Evolutionary conservation across 2,113 vertebrate species (phyloP), one percentile per base, ranked within the genome.

Genomic region (Hippocampus abdominalis): DNA sequence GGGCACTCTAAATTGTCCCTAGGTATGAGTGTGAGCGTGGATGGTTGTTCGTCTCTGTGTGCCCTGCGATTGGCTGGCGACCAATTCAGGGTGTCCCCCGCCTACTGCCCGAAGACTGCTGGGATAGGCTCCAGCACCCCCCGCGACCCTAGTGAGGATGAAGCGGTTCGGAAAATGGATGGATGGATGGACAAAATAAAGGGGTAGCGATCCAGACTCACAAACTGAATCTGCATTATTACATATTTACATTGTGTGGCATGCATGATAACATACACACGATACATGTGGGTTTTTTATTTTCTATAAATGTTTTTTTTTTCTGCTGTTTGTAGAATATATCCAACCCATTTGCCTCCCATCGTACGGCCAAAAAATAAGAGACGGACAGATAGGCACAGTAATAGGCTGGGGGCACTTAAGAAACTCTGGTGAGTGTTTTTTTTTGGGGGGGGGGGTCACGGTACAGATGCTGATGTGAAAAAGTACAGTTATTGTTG

Each of bases 401-500:
- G 94, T 96, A 18, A 96, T 95, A 0, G 95, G 95, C 66, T 96
- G 94, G 95, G 95, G 95, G 54, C 96, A 95, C 64, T 93, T 94
- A 0, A 92, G 93, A 68, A 95, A 95, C 76, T 94, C 95, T 0
- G 94, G 95, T 96, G 77, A 92, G 92, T 76, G 32, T 16, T 7
- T 3, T 29, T 36, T 36, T 36, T 36, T 27, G 1, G 1, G 1
- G 27, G 27, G 27, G 27, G 5, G 32, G 32, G 12, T n/a, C 20
- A 72, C 1, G n/a, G 7, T 29, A 40, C 3, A 69, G 9, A 29
- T 39, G 32, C n/a, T 18, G 25, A 51, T 15, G 12, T 29, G 8
- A 1, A 20, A 68, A 20, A 40, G n/a, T 27, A 21, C 23, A 2
- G 0, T 42, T 20, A 40, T 27, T 32, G 20, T 27, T 44, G 16